Evolutionary conservation across 2,113 vertebrate genomes (phyloP).

Genomic region (Bambusicola thoracicus): DNA sequence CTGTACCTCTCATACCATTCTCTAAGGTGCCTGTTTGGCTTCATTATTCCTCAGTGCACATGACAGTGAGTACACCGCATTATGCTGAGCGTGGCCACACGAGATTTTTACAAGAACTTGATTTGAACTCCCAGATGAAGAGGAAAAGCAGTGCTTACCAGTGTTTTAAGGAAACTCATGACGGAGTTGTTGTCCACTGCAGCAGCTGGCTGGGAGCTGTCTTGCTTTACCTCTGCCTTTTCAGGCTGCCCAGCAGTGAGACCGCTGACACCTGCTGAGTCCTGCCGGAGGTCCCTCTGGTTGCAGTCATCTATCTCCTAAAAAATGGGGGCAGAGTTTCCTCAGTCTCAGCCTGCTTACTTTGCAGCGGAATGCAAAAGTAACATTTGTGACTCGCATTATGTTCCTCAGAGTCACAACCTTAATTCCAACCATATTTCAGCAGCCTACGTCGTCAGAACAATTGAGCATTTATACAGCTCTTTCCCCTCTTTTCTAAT

Average conservation of each 20-base stretch:
- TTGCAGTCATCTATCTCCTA: conserved; percentile 74
- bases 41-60: neutral
- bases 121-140: neutral
- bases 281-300: neutral
- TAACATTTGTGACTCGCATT: conserved; percentile 61
- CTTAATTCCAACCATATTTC: conserved; percentile 83
- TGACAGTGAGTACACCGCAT: accelerated
- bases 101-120: neutral
- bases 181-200: conserved; percentile 80
- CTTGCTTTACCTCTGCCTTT: conserved; percentile 34
- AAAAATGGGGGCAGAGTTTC: conserved; percentile 7
- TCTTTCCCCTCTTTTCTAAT: conserved; percentile 25
- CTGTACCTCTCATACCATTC: neutral
- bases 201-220: conserved; percentile 46
- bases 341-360: conserved; percentile 50
- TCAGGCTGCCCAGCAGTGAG: conserved; percentile 8
- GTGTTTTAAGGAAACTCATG: conserved; percentile 98
- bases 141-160: conserved; percentile 81
- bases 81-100: neutral
- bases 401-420: conserved; percentile 60
- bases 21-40: neutral
- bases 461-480: conserved; percentile 72
- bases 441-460: conserved; percentile 77
- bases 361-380: conserved; percentile 58
- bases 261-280: neutral